phyloP scores from a whole-genome alignment of 92 coral and sea anemone species.

The Phenganax marumi region DNA sequence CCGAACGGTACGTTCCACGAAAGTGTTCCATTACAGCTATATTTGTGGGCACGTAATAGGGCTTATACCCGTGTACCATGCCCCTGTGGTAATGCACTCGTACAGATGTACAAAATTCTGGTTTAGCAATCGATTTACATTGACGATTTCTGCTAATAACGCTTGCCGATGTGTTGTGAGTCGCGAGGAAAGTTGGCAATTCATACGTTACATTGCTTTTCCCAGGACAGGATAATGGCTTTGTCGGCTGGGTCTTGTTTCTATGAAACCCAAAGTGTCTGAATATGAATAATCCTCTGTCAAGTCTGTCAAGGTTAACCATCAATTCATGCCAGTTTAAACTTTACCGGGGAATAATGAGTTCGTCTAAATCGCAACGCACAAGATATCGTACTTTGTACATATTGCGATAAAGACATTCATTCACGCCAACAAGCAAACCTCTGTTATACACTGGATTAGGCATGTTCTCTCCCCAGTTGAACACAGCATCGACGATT shows the following conservation, averaged over 20 bases:
- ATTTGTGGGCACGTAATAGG: too few relatives aligned
- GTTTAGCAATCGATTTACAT: too few relatives aligned
- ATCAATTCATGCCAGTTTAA: too few relatives aligned
- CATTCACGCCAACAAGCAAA: slow-evolving; percentile 4
- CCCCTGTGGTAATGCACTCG: too few relatives aligned
- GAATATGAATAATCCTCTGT: background rate
- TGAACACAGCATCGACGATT: slow-evolving; percentile 3
- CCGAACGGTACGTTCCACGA: background rate
- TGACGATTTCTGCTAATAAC: background rate
- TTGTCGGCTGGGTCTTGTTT: background rate
- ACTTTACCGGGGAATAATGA: too few relatives aligned
- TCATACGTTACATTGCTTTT: background rate
- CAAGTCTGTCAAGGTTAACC: background rate
- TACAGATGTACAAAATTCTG: too few relatives aligned
- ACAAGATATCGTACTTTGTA: too few relatives aligned
- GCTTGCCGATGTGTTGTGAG: slow-evolving; percentile 4
- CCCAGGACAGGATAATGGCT: slow-evolving; percentile 1
- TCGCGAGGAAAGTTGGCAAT: slow-evolving; percentile 5
- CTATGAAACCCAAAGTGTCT: slow-evolving; percentile 20
- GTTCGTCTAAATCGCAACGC: slow-evolving; percentile 16
- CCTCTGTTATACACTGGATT: slow-evolving; percentile 17
- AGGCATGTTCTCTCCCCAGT: slow-evolving; percentile 16
- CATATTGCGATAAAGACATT: too few relatives aligned
- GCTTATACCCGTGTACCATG: too few relatives aligned
- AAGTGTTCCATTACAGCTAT: too few relatives aligned